Conservation (phyloP, 2,888 invertebrate genomes). For the Drosophila anceps region DNA sequence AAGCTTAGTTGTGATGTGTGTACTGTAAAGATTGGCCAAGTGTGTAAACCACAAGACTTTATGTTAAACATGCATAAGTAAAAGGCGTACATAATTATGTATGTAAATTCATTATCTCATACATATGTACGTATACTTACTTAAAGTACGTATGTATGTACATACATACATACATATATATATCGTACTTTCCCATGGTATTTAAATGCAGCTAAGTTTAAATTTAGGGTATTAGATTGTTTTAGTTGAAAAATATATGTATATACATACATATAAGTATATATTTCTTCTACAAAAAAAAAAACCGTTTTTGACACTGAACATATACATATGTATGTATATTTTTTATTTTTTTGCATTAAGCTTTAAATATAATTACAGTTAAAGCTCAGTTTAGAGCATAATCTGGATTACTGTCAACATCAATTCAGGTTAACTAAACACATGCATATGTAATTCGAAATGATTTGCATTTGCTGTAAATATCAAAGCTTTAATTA, state of each 20-base stretch:
- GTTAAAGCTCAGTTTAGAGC: neutral
- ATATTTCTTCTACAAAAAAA: no score
- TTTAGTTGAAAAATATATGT: neutral
- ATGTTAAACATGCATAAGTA: constrained; percentile 7
- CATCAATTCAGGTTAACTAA: constrained; percentile 5
- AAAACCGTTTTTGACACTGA: no score
- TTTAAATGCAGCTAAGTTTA: neutral
- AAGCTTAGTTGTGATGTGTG: constrained; percentile 55
- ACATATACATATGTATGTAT: neutral
- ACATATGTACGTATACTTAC: neutral
- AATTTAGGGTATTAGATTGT: neutral
- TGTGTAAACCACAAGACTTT: constrained; percentile 29
- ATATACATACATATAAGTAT: no score
- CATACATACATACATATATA: no score
- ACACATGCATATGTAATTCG: constrained; percentile 1
- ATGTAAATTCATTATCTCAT: neutral
- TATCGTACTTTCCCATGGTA: neutral
- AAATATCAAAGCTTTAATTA: constrained; percentile 4
- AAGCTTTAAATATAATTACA: neutral
- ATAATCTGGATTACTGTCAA: constrained; percentile 4
- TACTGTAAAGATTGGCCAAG: constrained; percentile 51
- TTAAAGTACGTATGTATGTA: neutral
- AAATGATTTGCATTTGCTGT: neutral
- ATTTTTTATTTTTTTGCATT: neutral
- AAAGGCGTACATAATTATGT: constrained; percentile 1